phyloP scores from a whole-genome alignment of 2,888 invertebrate species.

The Lottia scabra region DNA sequence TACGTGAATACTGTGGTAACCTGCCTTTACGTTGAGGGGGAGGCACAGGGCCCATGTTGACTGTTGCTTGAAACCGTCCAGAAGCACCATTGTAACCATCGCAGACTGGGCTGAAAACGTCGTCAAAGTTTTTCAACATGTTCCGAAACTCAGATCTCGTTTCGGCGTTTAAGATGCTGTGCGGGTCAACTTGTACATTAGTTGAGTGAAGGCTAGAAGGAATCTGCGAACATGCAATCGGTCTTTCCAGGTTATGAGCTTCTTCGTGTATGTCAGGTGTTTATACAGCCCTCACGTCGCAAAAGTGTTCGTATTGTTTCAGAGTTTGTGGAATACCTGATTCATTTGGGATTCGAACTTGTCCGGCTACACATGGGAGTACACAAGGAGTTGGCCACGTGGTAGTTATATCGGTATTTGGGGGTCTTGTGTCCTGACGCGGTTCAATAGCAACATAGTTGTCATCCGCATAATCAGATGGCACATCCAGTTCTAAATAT shows the following conservation, averaged over 20 bases:
- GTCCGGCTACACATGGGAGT: constrained; percentile 21
- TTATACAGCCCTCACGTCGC: constrained; percentile 13
- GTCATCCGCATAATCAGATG: not conserved
- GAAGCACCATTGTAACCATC: constrained; percentile 35
- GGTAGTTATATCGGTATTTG: too few species aligned
- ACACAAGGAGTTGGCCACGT: not conserved
- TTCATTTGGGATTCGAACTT: constrained; percentile 22
- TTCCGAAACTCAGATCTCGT: constrained; percentile 9
- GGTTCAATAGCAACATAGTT: constrained; percentile 13
- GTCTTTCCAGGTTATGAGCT: too few species aligned
- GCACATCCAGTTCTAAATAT: constrained; percentile 9
- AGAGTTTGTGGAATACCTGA: constrained; percentile 22
- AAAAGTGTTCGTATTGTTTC: constrained; percentile 27
- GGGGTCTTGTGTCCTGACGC: constrained; percentile 5
- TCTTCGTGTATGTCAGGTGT: not conserved
- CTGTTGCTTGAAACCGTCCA: constrained; percentile 31
- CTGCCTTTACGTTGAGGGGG: constrained; percentile 43
- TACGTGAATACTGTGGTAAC: constrained; percentile 36
- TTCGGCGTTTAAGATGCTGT: constrained; percentile 18
- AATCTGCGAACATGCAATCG: not conserved
- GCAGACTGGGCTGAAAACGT: constrained; percentile 31
- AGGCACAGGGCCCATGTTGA: constrained; percentile 41
- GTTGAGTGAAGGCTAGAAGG: not conserved
- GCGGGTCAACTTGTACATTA: constrained; percentile 26
- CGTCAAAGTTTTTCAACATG: constrained; percentile 19